Evolutionary conservation across 2,797 vertebrate species (phyloP), one percentile per base, ranked within the genome.

Genomic region (Coilia nasus): DNA sequence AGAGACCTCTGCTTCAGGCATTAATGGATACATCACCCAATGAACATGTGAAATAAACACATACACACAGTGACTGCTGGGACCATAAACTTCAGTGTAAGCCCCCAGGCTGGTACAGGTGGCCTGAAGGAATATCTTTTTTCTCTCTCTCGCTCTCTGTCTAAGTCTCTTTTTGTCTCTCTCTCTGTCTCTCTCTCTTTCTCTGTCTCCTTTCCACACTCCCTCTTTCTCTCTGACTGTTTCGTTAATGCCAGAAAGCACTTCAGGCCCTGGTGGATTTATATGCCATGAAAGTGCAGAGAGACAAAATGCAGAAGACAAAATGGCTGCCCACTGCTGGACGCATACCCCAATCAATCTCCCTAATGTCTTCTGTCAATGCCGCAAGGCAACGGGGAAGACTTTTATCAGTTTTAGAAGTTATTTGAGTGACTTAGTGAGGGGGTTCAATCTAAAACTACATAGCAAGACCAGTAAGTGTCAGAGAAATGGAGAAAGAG

Each of bases 271-370:
- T 75, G 28, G 14, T 41, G 5, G 31, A 75, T 75, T 75, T 75
- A 75, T 75, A 41, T 35, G 67, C 14, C 67, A 35, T 9, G 67
- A 75, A 75, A 75, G 28, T 75, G 67, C 28, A 75, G 67, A 35
- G 14, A 75, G 28, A 41, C 67, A 75, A 75, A 75, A 75, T 75
- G 67, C 31, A 75, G 17, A 75, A 75, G 67, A 35, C 12, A 35
- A 85, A 57, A 64, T 64, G 84, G 46, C 57, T 21, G 78, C 60
- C 54, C 83, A 62, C 31, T 19, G 7, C 75, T 25, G 75, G 54
- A 81, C 75, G 12, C 28, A 23, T 59, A 80, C 80, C 54, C 75
- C 75, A 62, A 81, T 84, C 83, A 84, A 84, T 84, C 75, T 81
- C n/a, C 23, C 75, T 84, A 81, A 84, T 84, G 35, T 23, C 7